Percentiles rank a stretch among this genome's conserved stretches.
phyloP scores from a whole-genome alignment of 1,140 invertebrate species.

The Charaxes varanes region DNA sequence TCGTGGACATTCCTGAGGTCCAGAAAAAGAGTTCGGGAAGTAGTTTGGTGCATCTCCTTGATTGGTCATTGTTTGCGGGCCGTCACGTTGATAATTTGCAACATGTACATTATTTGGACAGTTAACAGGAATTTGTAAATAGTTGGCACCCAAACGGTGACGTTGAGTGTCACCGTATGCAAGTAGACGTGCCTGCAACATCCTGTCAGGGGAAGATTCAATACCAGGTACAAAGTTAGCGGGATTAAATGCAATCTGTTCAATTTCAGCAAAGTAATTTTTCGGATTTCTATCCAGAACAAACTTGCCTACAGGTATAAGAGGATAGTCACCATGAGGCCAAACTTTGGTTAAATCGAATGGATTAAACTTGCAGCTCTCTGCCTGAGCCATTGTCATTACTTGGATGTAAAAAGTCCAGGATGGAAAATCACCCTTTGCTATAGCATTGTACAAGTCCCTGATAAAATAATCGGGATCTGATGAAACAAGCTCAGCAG shows the following conservation, averaged over 20 bases:
- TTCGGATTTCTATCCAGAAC: conserved; percentile 92
- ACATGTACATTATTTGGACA: conserved; percentile 84
- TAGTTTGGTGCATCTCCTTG: conserved; percentile 93
- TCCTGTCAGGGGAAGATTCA: conserved; percentile 94
- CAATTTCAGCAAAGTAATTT: conserved; percentile 96
- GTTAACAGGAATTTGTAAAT: conserved; percentile 95
- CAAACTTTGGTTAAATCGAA: conserved; percentile 96
- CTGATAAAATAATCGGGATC: conserved; percentile 93
- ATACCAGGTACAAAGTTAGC: conserved; percentile 94
- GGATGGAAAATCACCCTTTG: conserved; percentile 84
- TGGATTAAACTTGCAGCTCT: conserved; percentile 86
- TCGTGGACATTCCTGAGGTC: conserved; percentile 79
- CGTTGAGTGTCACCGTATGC: conserved; percentile 96
- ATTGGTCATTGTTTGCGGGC: conserved; percentile 79
- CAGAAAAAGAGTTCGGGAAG: conserved; percentile 95
- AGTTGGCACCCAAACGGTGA: conserved; percentile 94
- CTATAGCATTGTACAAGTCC: conserved; percentile 95
- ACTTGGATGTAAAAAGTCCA: conserved; percentile 88
- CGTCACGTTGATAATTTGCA: conserved; percentile 93
- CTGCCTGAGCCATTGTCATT: conserved; percentile 84
- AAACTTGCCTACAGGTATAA: conserved; percentile 94
- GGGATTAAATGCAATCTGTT: conserved; percentile 96
- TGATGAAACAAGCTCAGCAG: conserved; percentile 79
- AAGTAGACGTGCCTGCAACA: conserved; percentile 95
- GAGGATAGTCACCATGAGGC: conserved; percentile 92